phyloP scores from a whole-genome alignment of 1,140 invertebrate genomes.

The Platorchestia sp. region DNA sequence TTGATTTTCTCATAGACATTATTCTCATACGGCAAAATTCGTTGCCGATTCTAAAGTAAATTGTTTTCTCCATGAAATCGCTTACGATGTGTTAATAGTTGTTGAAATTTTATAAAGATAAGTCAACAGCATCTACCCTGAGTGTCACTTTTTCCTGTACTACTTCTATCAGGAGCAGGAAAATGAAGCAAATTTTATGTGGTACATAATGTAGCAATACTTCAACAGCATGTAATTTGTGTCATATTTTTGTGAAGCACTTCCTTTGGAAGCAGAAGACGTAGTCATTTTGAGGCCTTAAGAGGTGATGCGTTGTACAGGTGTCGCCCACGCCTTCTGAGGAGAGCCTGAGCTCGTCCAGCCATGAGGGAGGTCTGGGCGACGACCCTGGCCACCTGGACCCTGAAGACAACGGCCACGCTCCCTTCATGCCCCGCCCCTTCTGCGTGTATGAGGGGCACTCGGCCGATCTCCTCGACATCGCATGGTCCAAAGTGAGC shows the following conservation, averaged over 20 bases:
- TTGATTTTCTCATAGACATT: too few species aligned
- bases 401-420: conserved; percentile 71
- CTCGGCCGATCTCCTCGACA: conserved; percentile 94
- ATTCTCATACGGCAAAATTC: too few species aligned
- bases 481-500: conserved; percentile 92
- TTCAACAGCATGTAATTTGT: too few species aligned
- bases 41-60: too few species aligned
- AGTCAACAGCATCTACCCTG: not conserved
- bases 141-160: not conserved
- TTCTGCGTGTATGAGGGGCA: conserved; percentile 96
- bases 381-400: conserved; percentile 70
- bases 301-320: conserved; percentile 57
- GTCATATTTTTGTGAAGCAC: too few species aligned
- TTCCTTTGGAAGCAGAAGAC: too few species aligned
- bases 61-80: too few species aligned
- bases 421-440: conserved; percentile 91
- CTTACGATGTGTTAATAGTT: too few species aligned
- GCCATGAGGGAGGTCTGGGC: conserved; percentile 61
- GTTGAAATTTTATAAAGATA: too few species aligned
- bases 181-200: too few species aligned
- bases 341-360: conserved; percentile 84
- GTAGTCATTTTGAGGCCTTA: too few species aligned
- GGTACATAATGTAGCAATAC: too few species aligned
- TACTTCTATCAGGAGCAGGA: not conserved
- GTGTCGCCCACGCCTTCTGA: conserved; percentile 90